Evolutionary conservation across 2,797 vertebrate genomes (phyloP).

Genomic region (Octomys mimax): DNA sequence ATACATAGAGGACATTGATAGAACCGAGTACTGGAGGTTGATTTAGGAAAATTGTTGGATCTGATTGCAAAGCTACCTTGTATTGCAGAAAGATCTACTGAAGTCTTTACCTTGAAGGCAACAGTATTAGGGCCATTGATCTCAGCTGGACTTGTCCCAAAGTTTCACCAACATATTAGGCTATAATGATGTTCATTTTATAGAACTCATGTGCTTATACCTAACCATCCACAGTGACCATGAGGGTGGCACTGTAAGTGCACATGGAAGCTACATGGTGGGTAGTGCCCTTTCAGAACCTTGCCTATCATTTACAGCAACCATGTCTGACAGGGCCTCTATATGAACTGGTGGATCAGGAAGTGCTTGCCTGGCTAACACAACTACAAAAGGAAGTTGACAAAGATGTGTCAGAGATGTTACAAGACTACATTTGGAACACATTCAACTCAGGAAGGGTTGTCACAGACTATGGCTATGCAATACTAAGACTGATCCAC

Average conservation of each 20-base stretch:
- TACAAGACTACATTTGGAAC: not conserved
- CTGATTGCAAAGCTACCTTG: not conserved
- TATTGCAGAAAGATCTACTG: not conserved
- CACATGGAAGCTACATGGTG: slow-evolving; percentile 97
- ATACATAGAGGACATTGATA: slow-evolving; percentile 95
- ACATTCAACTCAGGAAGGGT: slow-evolving; percentile 93
- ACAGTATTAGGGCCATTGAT: slow-evolving; percentile 34
- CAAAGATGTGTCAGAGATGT: slow-evolving; percentile 94
- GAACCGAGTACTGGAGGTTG: slow-evolving; percentile 96
- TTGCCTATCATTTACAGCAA: not conserved
- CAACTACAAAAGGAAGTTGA: slow-evolving; percentile 97
- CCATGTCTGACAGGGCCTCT: not conserved
- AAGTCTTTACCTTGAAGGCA: not conserved
- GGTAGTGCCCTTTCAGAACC: not conserved
- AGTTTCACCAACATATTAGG: slow-evolving; percentile 99
- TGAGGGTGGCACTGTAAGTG: slow-evolving; percentile 97
- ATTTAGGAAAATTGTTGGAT: not conserved
- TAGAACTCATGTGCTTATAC: slow-evolving; percentile 95
- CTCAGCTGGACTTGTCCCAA: slow-evolving; percentile 97
- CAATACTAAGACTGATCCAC: slow-evolving; percentile 96
- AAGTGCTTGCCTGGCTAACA: slow-evolving; percentile 92
- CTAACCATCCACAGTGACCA: slow-evolving; percentile 91
- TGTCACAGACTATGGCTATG: slow-evolving; percentile 97
- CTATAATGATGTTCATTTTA: slow-evolving; percentile 95
- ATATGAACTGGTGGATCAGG: not conserved